Evolutionary conservation across 2,888 invertebrate species (phyloP).

Genomic region (Perithous albicinctus): DNA sequence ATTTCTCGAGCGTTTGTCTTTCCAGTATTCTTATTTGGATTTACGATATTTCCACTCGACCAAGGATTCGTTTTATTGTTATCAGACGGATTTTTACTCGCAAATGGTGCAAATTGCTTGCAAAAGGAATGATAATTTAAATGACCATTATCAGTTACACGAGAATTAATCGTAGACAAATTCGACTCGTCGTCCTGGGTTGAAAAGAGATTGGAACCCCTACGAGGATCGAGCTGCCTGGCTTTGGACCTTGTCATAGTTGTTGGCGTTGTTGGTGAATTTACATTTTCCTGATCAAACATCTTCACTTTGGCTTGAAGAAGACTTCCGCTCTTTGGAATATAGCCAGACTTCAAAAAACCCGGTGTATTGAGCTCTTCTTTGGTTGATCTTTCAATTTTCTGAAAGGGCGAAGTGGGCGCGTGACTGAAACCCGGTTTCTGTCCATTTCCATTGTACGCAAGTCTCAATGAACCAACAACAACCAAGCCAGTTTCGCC

Average conservation of each 20-base stretch:
- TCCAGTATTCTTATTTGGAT: background rate
- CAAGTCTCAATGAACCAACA: slow-evolving; percentile 58
- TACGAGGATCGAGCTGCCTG: slow-evolving; percentile 58
- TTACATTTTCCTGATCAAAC: slow-evolving; percentile 72
- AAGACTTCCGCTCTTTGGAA: slow-evolving; percentile 72
- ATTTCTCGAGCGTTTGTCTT: slow-evolving; percentile 21
- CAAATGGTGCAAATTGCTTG: slow-evolving; percentile 74
- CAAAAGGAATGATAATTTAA: slow-evolving; percentile 77
- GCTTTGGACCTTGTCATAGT: slow-evolving; percentile 60
- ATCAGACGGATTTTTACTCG: slow-evolving; percentile 64
- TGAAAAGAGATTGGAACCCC: slow-evolving; percentile 32
- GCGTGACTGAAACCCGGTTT: slow-evolving; percentile 79
- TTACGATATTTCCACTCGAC: slow-evolving; percentile 35
- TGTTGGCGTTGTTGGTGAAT: background rate
- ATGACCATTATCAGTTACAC: slow-evolving; percentile 73
- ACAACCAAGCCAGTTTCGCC: slow-evolving; percentile 54
- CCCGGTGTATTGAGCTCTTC: slow-evolving; percentile 57
- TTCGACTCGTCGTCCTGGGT: slow-evolving; percentile 56
- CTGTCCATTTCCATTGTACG: slow-evolving; percentile 37
- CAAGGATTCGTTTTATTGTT: slow-evolving; percentile 55
- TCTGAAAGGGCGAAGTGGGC: slow-evolving; percentile 81
- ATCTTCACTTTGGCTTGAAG: slow-evolving; percentile 78
- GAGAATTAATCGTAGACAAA: slow-evolving; percentile 51
- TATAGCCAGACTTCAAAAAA: slow-evolving; percentile 72
- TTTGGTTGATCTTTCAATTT: slow-evolving; percentile 72